Evolutionary conservation across 2,888 invertebrate genomes (phyloP), one percentile per base, ranked within the genome.

Genomic region (Drymonia ruficornis): DNA sequence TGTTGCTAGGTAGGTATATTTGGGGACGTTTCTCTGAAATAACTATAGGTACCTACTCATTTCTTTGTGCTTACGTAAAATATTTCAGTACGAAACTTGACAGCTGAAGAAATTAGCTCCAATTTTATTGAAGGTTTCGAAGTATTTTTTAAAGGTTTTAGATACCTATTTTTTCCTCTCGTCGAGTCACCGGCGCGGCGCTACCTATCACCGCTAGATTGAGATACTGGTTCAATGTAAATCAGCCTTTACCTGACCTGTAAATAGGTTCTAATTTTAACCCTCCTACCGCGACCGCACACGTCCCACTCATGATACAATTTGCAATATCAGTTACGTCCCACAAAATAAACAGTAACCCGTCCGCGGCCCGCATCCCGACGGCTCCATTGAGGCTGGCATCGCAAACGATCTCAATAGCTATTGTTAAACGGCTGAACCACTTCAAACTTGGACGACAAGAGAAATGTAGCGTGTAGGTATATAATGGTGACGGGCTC

Each of bases 371-470:
- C 16, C 40, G 40, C 40, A 19, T 19, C 43, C 19, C 40, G 16
- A 16, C 12, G 19, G 15, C 18, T 52, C 31, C 40, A 53, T 63
- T 55, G 46, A 54, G 50, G 42, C 56, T 50, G 55, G 60, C 63
- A 57, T 54, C 53, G 18, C 48, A n/a, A n/a, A n/a, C n/a, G 56
- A 50, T 59, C 53, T 68, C 65, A 63, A 76, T 70, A 53, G 64
- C 59, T 15, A 63, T 71, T 76, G 66, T 74, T 29, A 46, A 54
- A 48, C 51, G 58, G 59, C 60, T 52, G 67, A 55, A 61, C 53
- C 71, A 67, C 65, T 70, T 65, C 53, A 23, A 72, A 75, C 66
- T 71, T 61, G 49, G 19, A 45, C 56, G 53, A 49, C 54, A 59
- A 40, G 57, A 15, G 56, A 6, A 19, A 34, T 18, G 48, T 44